Evolutionary conservation across 2,888 invertebrate genomes (phyloP), one percentile per base, ranked within the genome.

Genomic region (Isoperla grammatica): DNA sequence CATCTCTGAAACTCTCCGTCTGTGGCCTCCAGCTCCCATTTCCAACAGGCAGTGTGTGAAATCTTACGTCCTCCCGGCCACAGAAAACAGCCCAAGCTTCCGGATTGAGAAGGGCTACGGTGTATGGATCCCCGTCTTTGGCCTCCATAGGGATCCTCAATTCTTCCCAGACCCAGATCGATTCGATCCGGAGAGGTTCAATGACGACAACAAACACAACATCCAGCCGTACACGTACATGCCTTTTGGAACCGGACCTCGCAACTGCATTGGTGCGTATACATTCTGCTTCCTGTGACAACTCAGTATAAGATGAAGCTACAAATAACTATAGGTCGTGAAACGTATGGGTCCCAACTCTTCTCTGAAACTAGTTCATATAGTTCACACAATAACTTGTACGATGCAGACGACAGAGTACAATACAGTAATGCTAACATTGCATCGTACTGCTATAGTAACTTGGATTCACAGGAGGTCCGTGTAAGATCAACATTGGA

Each of bases 151-250:
- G 17, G 53, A 53, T n/a, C 39, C 53, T 6, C 15, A 39, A 12
- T 39, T 17, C 20, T 53, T 19, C 37, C 29, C 23, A 50, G 29
- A 50, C 12, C 50, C 50, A 19, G 13, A 23, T 8, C 12, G 19
- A 15, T 53, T 53, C 39, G 35, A 53, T 11, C 53, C 53, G 11
- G 53, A 53, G 19, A 37, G 53, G 12, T 53, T 53, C 20, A 53
- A 19, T 37, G 53, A 53, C 2, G 53, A 53, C 8, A n/a, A n/a
- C n/a, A n/a, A n/a, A n/a, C n/a, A n/a, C n/a, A n/a, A n/a, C n/a
- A n/a, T n/a, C n/a, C n/a, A 29, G n/a, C 50, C 50, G 35, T 53
- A 20, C 40, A 53, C 53, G 2, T 53, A 53, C 20, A 15, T 53
- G 9, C 53, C 53, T 6, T 53, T 53, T n/a, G 53, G 53, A 19